A percentile compares a stretch with the other conserved stretches of the same genome.
phyloP scores from a whole-genome alignment of 2,797 vertebrate species.

The Pterois miles region DNA sequence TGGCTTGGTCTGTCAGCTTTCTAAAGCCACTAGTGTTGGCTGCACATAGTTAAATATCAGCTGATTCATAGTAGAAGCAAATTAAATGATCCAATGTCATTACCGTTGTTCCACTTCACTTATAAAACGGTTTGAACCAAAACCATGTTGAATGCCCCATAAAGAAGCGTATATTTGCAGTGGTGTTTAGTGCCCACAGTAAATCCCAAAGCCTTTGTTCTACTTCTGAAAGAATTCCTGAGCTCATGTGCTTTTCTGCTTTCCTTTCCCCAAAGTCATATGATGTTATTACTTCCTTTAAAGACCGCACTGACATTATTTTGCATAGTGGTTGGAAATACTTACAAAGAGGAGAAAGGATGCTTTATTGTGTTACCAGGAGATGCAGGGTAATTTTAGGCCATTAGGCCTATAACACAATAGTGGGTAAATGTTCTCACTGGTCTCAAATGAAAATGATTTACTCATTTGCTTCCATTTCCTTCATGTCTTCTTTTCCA shows the following conservation, averaged over 20 bases:
- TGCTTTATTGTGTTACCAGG: slow-evolving; percentile 29
- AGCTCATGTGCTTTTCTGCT: slow-evolving; percentile 57
- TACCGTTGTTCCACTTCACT: slow-evolving; percentile 18
- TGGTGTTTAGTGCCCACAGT: slow-evolving; percentile 30
- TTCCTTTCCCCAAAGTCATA: slow-evolving; percentile 34
- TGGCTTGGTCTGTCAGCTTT: neutral
- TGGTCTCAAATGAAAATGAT: slow-evolving; percentile 39
- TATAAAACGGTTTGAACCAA: slow-evolving; percentile 6
- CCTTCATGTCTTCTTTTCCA: slow-evolving; percentile 1
- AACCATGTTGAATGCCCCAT: neutral
- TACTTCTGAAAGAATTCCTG: slow-evolving; percentile 49
- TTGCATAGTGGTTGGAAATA: slow-evolving; percentile 49
- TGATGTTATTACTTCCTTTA: slow-evolving; percentile 34
- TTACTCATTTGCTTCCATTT: neutral
- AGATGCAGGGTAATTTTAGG: slow-evolving; percentile 23
- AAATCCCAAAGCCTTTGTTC: slow-evolving; percentile 50
- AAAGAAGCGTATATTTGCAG: slow-evolving; percentile 9
- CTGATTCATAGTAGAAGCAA: slow-evolving; percentile 5
- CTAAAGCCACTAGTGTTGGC: neutral
- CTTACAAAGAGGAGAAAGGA: neutral
- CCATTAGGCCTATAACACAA: slow-evolving; percentile 21
- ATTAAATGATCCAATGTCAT: slow-evolving; percentile 15
- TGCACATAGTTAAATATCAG: neutral
- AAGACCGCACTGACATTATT: slow-evolving; percentile 41
- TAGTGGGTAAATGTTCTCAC: slow-evolving; percentile 24